A percentile compares a stretch with the other conserved stretches of the same genome.
Conservation (phyloP, 1,140 invertebrate genomes). For the Zophobas atratus region DNA sequence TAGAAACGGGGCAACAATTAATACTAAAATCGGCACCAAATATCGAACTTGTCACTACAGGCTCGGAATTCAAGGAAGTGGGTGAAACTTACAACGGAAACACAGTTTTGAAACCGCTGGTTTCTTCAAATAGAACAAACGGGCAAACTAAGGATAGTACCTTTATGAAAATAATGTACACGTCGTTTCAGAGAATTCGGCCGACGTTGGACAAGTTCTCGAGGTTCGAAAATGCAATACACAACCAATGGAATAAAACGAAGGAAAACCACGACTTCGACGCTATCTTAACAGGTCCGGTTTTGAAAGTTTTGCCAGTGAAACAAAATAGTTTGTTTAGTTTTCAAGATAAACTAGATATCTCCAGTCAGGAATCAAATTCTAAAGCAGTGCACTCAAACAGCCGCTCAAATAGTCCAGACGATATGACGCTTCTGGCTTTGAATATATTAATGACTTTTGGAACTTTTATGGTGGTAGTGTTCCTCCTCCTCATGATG, state of each 20-base stretch:
- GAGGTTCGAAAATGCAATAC: constrained; percentile 11
- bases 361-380: constrained; percentile 21
- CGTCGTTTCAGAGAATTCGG: constrained; percentile 14
- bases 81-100: constrained; percentile 22
- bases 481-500: background rate
- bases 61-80: constrained; percentile 2
- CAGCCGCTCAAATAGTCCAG: constrained; percentile 33
- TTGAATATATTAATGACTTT: constrained; percentile 47
- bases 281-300: constrained; percentile 33
- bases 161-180: constrained; percentile 16
- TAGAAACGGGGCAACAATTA: constrained; percentile 9
- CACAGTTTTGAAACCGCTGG: constrained; percentile 20
- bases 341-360: constrained; percentile 44
- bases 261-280: constrained; percentile 35
- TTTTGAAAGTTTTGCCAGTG: constrained; percentile 21
- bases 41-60: background rate
- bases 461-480: background rate
- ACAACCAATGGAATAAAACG: constrained; percentile 11
- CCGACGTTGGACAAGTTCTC: constrained; percentile 28
- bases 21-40: constrained; percentile 3
- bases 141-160: constrained; percentile 19
- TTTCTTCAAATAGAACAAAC: constrained; percentile 25
- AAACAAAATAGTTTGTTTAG: constrained; percentile 14
- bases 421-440: constrained; percentile 35
- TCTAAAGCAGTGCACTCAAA: constrained; percentile 13